Evolutionary conservation across 2,113 vertebrate genomes (phyloP).

Genomic region (Neolamprologus fasciatus): DNA sequence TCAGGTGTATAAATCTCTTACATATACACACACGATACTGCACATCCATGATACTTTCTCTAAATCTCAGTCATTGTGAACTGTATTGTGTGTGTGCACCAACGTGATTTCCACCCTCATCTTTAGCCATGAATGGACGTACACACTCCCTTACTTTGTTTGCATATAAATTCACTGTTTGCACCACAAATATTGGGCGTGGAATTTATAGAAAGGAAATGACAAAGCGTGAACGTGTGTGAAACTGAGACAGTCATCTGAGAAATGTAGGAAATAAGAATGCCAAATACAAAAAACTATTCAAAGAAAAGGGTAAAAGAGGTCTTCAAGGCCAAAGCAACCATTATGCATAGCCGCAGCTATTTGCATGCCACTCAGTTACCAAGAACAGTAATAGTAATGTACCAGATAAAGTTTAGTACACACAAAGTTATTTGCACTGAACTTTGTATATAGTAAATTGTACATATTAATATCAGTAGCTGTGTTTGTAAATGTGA

Average conservation of each 20-base stretch:
- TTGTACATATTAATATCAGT: background rate
- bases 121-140: background rate
- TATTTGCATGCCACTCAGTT: background rate
- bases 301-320: background rate
- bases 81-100: background rate
- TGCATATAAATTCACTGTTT: background rate
- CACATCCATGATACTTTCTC: background rate
- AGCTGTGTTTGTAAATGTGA: background rate
- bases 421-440: background rate
- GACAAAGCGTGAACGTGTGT: background rate
- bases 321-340: background rate
- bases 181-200: background rate
- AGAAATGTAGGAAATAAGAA: background rate
- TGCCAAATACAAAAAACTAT: background rate
- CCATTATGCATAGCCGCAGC: background rate
- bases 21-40: background rate
- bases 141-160: background rate
- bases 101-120: background rate
- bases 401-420: background rate
- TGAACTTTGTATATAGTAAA: background rate
- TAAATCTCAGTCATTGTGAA: background rate
- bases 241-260: background rate
- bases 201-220: background rate
- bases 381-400: background rate
- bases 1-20: background rate